Evolutionary conservation across 2,888 invertebrate species (phyloP), one percentile per base, ranked within the genome.

Genomic region (Odontocerum albicorne): DNA sequence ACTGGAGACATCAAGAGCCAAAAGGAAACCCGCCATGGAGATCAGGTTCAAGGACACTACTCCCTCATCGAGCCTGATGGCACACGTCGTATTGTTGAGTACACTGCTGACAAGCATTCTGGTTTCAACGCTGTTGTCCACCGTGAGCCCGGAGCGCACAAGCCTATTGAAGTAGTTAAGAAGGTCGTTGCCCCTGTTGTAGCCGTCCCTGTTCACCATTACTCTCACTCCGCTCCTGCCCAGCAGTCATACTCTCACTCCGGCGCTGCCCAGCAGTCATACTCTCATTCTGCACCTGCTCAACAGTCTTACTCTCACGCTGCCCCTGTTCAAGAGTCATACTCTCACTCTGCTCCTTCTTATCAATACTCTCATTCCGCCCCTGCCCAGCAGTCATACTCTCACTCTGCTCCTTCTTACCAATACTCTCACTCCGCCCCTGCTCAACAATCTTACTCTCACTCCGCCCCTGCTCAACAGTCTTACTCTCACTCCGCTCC

Each of bases 1-100:
- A 72, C 66, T 64, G 76, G 77, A 1, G 77, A 77, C 65, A 66
- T 75, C 61, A 77, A 77, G 65, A 68, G 75, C 62, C 77, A 77
- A 67, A 69, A 74, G 63, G 77, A 77, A 62, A 64, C 68, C 43
- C 76, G 77, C 61, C 63, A 66, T 58, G 76, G 76, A 2, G 74
- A 77, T 64, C 67, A 64, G 56, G 74, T 77, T 36, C 74, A 74
- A 40, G 77, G 77, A 57, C 73, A 71, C 19, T 77, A 77, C 70
- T 75, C 77, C 3, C 70, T 77, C n/a, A 67, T 77, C 31, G 77
- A 77, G 56, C 75, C 76, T 57, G 77, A 77, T 40, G 77, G 77
- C 1, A 70, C 72, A 32, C 70, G 66, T 63, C 72, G 77, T 60
- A 71, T 75, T 57, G 77, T 77, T 4, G 74, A 75, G 54, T 77